Base-by-base conservation (phyloP, 2,797 vertebrate genomes). In the Lindbergichthys nudifrons region DNA sequence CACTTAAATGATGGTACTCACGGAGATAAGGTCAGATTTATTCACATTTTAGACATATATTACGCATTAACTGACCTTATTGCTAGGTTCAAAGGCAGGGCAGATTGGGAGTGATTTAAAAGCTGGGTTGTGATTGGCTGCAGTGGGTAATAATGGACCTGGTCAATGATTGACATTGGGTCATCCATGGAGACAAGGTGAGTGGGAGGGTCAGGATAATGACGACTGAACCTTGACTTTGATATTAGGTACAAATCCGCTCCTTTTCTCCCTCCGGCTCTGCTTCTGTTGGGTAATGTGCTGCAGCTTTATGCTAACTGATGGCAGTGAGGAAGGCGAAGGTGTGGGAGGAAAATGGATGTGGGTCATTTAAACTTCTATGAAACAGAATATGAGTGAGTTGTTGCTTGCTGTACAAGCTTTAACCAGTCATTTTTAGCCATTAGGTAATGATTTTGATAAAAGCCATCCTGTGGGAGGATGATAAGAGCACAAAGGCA, bases 361-460 rank as follows among this genome's bases (percentile, higher is more conserved):
- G 84, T 80, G 80, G 91, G 89, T 89, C 85, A 87, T 90, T 89
- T 87, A 65, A 85, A 86, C 84, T 69, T 88, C 79, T 73, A 85
- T 80, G 77, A 86, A 75, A 89, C 75, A 65, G 77, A 89, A 90
- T 80, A 73, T 73, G 80, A 91, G 81, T 80, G 84, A 92, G 83
- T 76, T 84, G 88, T 89, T 87, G 73, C 81, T 77, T 54, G 68
- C 77, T 64, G 65, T 52, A 66, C 39, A 1, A 74, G 88, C 81
- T 81, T 85, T 79, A 87, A 83, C 52, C 84, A 65, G 83, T 83
- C 51, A 72, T 79, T 84, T 88, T 79, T 78, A 79, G 65, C 82
- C 82, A 89, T 93, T 91, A 90, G 92, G 92, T 92, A 91, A 92
- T 89, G 83, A 90, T 89, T 92, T 88, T 88, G 88, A 90, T 92